These are phyloP conservation scores for Lochmaea crataegi DNA, from an alignment of 2,888 invertebrate species.

Conservation along the genomic window DNA sequence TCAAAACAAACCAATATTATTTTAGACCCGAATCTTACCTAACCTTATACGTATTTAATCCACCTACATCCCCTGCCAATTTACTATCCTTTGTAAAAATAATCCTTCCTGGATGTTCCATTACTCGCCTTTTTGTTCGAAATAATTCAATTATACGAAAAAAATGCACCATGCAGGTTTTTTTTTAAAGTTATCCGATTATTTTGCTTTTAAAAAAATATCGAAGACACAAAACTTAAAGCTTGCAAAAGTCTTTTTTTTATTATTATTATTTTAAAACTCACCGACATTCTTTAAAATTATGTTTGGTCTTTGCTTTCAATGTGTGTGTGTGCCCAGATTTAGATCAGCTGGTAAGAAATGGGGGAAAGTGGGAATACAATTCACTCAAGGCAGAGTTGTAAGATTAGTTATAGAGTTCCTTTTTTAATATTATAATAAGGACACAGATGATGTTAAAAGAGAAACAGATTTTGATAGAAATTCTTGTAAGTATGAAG, in stretches of 20 bases:
- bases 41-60: conserved; percentile 3
- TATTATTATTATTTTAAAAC: conserved; percentile 40
- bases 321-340: conserved; percentile 40
- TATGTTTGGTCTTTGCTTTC: conserved; percentile 48
- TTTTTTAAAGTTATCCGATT: conserved; percentile 41
- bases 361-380: conserved; percentile 42
- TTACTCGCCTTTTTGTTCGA: conserved; percentile 30
- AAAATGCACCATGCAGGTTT: conserved; percentile 32
- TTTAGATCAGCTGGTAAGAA: conserved; percentile 37
- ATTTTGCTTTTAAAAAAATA: conserved; percentile 36
- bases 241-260: conserved; percentile 44
- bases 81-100: conserved; percentile 1
- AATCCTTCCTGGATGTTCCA: conserved; percentile 21
- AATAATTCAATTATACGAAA: conserved; percentile 41
- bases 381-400: neutral
- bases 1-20: no score
- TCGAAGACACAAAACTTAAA: conserved; percentile 24
- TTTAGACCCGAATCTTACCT: neutral
- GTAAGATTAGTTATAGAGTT: neutral
- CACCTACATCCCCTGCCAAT: neutral
- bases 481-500: no score
- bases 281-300: conserved; percentile 48
- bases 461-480: no score
- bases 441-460: no score
- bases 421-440: no score